Evolutionary conservation across 2,888 invertebrate genomes (phyloP).

Genomic region (Drosophila histrio): DNA sequence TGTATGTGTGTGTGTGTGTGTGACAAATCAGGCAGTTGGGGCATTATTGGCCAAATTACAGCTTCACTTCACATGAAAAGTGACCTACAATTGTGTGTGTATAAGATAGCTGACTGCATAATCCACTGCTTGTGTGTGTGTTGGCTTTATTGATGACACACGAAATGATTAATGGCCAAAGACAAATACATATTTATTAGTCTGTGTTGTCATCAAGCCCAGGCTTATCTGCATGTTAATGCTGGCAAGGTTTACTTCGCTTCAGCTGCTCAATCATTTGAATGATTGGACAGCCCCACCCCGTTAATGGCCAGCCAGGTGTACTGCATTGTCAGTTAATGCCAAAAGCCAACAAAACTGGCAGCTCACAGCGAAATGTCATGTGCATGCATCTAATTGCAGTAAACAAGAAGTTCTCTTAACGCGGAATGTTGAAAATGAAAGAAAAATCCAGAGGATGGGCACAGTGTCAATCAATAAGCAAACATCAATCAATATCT

Average conservation of each 20-base stretch:
- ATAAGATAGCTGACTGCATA: constrained; percentile 58
- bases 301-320: constrained; percentile 3
- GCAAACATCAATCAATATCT: constrained; percentile 29
- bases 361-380: constrained; percentile 5
- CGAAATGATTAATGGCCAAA: constrained; percentile 66
- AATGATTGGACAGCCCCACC: constrained; percentile 41
- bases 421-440: not conserved
- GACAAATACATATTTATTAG: constrained; percentile 54
- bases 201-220: constrained; percentile 50
- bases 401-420: not conserved
- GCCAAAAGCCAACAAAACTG: not conserved
- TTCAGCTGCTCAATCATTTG: constrained; percentile 24
- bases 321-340: constrained; percentile 6
- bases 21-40: constrained; percentile 28
- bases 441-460: not conserved
- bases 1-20: constrained; percentile 11
- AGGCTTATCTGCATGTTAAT: constrained; percentile 41
- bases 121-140: constrained; percentile 39
- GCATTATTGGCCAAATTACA: constrained; percentile 21
- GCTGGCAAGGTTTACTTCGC: not conserved
- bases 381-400: constrained; percentile 4
- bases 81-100: not conserved
- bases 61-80: constrained; percentile 1
- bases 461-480: constrained; percentile 33
- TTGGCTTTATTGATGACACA: constrained; percentile 48